A percentile compares a stretch with the other conserved stretches of the same genome.
These are phyloP conservation scores for Leptopilina boulardi DNA, from an alignment of 1,140 invertebrate genomes.

Conservation along the genomic window DNA sequence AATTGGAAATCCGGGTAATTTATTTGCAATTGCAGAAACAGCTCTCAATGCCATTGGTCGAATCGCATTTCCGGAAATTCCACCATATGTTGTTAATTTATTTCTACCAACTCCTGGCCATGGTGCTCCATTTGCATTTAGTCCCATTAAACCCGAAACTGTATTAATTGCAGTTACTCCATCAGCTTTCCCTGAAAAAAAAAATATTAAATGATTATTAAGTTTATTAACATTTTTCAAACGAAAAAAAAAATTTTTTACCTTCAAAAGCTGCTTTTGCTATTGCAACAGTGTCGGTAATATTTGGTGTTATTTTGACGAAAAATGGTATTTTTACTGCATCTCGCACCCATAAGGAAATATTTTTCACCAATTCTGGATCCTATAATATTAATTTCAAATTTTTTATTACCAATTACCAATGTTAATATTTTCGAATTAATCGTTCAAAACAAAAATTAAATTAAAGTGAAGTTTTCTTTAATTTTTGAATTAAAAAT, in stretches of 20 bases:
- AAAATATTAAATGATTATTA: slow-evolving; percentile 26
- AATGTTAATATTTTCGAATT: too few species aligned
- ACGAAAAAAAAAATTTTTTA: slow-evolving; percentile 57
- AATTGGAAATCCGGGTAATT: slow-evolving; percentile 92
- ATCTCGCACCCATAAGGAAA: slow-evolving; percentile 91
- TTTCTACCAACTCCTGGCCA: slow-evolving; percentile 93
- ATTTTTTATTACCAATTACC: too few species aligned
- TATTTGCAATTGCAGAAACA: slow-evolving; percentile 89
- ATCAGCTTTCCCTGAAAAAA: slow-evolving; percentile 85
- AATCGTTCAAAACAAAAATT: too few species aligned
- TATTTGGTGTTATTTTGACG: slow-evolving; percentile 98
- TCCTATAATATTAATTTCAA: slow-evolving; percentile 77
- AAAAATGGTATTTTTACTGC: slow-evolving; percentile 97
- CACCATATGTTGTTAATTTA: slow-evolving; percentile 95
- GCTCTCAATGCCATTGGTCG: slow-evolving; percentile 94
- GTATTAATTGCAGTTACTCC: slow-evolving; percentile 99
- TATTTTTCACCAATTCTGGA: slow-evolving; percentile 90
- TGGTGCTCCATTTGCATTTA: slow-evolving; percentile 86
- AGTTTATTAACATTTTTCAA: not conserved
- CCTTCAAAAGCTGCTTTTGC: slow-evolving; percentile 94
- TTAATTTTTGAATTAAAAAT: not conserved
- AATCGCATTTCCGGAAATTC: slow-evolving; percentile 96
- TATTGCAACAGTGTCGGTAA: slow-evolving; percentile 94
- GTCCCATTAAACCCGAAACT: slow-evolving; percentile 93
- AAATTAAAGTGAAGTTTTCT: too few species aligned